A percentile compares a stretch with the other conserved stretches of the same genome.
Evolutionary conservation across 2,797 vertebrate species (phyloP).

Genomic region (Steatocranus sp.): DNA sequence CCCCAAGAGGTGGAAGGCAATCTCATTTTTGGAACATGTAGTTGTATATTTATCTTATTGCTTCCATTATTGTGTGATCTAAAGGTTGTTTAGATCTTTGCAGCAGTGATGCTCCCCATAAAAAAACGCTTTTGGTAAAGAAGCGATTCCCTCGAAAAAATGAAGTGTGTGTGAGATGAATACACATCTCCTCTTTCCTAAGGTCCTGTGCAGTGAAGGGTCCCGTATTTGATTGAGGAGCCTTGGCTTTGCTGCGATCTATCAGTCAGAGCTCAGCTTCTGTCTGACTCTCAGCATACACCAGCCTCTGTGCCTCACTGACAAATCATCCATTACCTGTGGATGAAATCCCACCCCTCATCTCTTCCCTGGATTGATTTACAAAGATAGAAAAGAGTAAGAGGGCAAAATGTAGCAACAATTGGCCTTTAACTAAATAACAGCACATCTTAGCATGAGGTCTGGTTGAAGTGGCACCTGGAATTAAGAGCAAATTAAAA

Average conservation of each 20-base stretch:
- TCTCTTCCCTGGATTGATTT: slow-evolving; percentile 14
- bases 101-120: background rate
- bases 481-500: background rate
- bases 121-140: slow-evolving; percentile 4
- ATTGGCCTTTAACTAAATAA: background rate
- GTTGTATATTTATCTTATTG: slow-evolving; percentile 40
- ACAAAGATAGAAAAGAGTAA: background rate
- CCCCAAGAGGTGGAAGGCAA: slow-evolving; percentile 41
- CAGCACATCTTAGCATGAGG: background rate
- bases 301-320: slow-evolving; percentile 3
- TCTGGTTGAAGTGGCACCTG: background rate
- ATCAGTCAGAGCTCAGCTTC: slow-evolving; percentile 25
- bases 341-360: slow-evolving; percentile 17
- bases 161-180: slow-evolving; percentile 24
- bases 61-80: slow-evolving; percentile 34
- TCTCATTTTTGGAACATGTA: slow-evolving; percentile 26
- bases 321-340: slow-evolving; percentile 34
- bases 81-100: slow-evolving; percentile 48
- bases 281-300: slow-evolving; percentile 4
- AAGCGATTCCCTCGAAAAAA: background rate
- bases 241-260: background rate
- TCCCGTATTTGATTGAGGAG: slow-evolving; percentile 47
- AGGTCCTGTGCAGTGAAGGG: slow-evolving; percentile 38
- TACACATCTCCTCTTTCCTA: slow-evolving; percentile 10
- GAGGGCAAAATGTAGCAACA: background rate